Evolutionary conservation across 2,888 invertebrate genomes (phyloP), one percentile per base, ranked within the genome.

Genomic region (Pimpla rufipes): DNA sequence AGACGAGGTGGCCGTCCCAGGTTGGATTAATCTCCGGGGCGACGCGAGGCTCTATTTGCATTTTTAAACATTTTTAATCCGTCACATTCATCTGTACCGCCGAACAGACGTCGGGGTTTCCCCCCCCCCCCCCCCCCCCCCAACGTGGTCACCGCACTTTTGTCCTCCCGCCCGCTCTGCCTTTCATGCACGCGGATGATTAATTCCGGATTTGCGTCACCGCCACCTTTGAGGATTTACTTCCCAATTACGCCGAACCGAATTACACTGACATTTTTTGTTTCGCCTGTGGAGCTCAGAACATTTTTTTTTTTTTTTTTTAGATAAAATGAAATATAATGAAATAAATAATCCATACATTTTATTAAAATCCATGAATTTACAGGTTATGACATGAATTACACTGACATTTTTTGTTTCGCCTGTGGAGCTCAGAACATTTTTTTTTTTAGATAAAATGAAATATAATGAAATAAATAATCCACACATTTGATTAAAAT

Each of bases 41-140:
- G 18, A 64, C 66, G 67, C 52, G 52, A 79, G 62, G 47, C 50
- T 82, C 75, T 78, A 84, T 85, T 84, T 85, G 82, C 82, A 85
- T 83, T 84, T 79, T 83, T 73, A 81, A 83, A 83, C 64, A 79
- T 78, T 78, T 83, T 83, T 81, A 83, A 81, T 83, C 83, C 80
- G 18, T 70, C 62, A 47, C 29, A 62, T 74, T 52, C 37, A 64
- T 74, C 47, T 74, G 42, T 21, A 64, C 42, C 13, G 37, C 5
- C 21, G 18, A 6, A 40, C 45, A 64, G 10, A 18, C 21, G 42
- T 21, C 11, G 13, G 23, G 21, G 42, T 7, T 13, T 21, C 18
- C 37, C 23, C 21, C 1, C 45, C 45, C 11, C n/a, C 18, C 37
- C 23, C 21, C 1, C 45, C 45, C 11, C n/a, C n/a, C n/a, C n/a